Percentiles rank a stretch among this genome's conserved stretches.
These are phyloP conservation scores for Cepaea nemoralis DNA, from an alignment of 1,140 invertebrate genomes.

Conservation along the genomic window DNA sequence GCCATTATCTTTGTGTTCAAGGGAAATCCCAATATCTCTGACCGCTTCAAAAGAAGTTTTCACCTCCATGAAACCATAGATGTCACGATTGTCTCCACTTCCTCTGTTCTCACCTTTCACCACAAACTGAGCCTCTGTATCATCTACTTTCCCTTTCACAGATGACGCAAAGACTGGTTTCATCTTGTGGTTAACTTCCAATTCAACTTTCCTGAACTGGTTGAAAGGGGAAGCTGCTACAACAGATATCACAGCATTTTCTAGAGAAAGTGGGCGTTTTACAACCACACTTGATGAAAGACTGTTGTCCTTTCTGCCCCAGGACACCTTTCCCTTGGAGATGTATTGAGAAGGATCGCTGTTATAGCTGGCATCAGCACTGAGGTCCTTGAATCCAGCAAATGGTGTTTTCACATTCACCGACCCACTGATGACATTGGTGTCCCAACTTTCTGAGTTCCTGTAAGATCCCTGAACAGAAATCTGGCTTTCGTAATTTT, in stretches of 20 bases:
- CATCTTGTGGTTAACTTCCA: constrained; percentile 25
- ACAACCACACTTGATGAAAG: neutral
- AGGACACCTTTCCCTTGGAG: constrained; percentile 8
- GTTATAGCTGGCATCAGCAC: neutral
- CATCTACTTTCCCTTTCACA: neutral
- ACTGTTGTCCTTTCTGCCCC: neutral
- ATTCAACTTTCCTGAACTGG: constrained; percentile 11
- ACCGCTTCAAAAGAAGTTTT: neutral
- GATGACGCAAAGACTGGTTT: neutral
- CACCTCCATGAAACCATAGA: neutral
- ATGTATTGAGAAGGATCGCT: neutral
- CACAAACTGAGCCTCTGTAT: constrained; percentile 12
- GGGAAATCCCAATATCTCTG: neutral
- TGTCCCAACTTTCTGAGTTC: neutral
- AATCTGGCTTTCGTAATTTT: neutral
- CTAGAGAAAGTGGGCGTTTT: neutral
- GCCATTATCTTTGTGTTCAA: constrained; percentile 10
- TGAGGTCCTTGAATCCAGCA: neutral
- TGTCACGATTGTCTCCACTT: neutral
- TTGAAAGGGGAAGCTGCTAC: neutral
- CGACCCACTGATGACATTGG: neutral
- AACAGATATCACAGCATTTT: neutral
- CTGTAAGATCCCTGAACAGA: neutral
- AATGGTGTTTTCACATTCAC: constrained; percentile 32
- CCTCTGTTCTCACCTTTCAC: constrained; percentile 18